Conservation (phyloP, 2,888 invertebrate species). For the Cephus runcator region DNA sequence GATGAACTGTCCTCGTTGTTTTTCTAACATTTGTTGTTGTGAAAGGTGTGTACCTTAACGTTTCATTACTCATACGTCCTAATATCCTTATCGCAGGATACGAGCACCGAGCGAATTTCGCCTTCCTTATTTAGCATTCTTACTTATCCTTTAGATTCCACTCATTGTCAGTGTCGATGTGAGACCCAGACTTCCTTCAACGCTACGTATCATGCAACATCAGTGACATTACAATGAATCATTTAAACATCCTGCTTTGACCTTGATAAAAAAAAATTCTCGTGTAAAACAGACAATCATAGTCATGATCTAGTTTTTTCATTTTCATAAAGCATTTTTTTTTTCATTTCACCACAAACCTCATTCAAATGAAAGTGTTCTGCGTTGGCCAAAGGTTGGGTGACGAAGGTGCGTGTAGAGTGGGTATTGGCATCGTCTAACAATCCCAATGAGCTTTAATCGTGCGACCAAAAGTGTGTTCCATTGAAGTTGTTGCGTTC, state of each 20-base stretch:
- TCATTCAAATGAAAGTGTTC: too few species aligned
- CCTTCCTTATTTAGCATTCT: neutral
- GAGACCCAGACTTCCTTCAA: neutral
- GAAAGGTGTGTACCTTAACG: neutral
- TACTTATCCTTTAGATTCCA: neutral
- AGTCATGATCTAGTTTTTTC: neutral
- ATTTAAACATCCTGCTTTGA: neutral
- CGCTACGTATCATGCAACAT: neutral
- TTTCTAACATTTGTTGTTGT: neutral
- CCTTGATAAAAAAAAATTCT: neutral
- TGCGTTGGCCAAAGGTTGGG: neutral
- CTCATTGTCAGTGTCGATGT: neutral
- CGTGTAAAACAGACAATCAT: neutral
- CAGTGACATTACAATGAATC: neutral
- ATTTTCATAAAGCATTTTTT: neutral
- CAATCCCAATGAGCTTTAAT: neutral
- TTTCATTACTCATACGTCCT: neutral
- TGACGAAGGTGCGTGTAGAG: neutral
- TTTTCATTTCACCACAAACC: neutral
- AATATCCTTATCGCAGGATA: neutral
- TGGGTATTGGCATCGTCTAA: neutral
- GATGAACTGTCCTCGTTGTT: neutral
- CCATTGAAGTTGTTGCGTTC: neutral
- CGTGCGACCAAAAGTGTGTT: neutral
- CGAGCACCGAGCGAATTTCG: neutral